Conservation (phyloP, 1,140 invertebrate genomes). For the Tetragnatha versicolor region DNA sequence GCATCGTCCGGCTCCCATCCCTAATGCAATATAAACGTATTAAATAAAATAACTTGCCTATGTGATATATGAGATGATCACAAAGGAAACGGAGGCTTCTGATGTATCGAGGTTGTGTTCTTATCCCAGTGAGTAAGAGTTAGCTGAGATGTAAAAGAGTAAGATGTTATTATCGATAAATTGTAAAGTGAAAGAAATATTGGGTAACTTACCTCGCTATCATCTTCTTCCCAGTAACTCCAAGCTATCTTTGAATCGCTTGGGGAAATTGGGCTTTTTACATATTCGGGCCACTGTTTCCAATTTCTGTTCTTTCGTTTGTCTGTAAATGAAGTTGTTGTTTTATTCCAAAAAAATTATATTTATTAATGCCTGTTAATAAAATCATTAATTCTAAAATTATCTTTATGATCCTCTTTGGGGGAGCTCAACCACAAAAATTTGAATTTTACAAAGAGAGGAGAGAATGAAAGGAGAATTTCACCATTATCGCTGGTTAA, state of each 20-base stretch:
- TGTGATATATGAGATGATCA: neutral
- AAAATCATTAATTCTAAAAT: neutral
- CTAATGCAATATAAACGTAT: neutral
- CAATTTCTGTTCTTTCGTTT: constrained; percentile 29
- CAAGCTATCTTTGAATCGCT: constrained; percentile 45
- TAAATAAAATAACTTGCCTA: neutral
- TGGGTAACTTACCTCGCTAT: neutral
- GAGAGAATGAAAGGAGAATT: neutral
- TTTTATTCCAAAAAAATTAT: neutral
- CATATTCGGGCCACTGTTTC: constrained; percentile 40
- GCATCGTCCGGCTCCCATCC: constrained; percentile 23
- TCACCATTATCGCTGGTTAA: neutral
- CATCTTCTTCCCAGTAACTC: constrained; percentile 49
- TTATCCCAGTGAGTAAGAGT: neutral
- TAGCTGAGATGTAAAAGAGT: neutral
- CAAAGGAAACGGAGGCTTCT: neutral
- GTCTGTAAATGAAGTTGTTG: no score
- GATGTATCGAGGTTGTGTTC: neutral
- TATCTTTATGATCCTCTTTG: neutral
- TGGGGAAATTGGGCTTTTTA: neutral
- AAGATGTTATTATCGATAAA: neutral
- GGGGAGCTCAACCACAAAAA: neutral
- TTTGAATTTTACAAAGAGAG: neutral
- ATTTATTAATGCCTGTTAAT: neutral
- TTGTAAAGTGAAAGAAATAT: neutral